Evolutionary conservation across 2,113 vertebrate genomes (phyloP).

Genomic region (Pandion haliaetus): DNA sequence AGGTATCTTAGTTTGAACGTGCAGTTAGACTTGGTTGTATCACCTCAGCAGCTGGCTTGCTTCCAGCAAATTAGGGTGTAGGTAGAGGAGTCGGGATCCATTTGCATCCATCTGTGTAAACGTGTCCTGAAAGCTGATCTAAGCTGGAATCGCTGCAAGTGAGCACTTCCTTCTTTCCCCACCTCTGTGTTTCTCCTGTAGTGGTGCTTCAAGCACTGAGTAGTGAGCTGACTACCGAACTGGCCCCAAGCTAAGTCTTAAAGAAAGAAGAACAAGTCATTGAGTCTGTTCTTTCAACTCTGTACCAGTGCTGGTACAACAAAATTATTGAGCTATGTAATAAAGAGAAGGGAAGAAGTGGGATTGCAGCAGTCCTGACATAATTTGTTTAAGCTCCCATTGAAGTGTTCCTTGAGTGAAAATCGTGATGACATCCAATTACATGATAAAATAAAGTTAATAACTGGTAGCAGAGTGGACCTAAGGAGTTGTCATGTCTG

Average conservation of each 20-base stretch:
- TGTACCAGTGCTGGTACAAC: not conserved
- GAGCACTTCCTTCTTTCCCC: not conserved
- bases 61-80: not conserved
- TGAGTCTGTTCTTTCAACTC: not conserved
- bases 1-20: not conserved
- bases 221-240: not conserved
- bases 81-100: not conserved
- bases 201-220: not conserved
- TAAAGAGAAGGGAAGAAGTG: not conserved
- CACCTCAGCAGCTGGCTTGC: not conserved
- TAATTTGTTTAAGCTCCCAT: not conserved
- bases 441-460: not conserved
- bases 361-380: not conserved
- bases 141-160: not conserved
- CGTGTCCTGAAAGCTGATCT: not conserved
- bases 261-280: not conserved
- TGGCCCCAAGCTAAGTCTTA: not conserved
- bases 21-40: not conserved
- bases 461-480: not conserved
- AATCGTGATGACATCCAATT: not conserved
- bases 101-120: not conserved
- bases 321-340: accelerated
- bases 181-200: not conserved
- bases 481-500: not conserved
- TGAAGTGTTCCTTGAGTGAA: not conserved